A percentile compares a stretch with the other conserved stretches of the same genome.
Evolutionary conservation across 2,888 invertebrate species (phyloP).

Genomic region (Autographa gamma): DNA sequence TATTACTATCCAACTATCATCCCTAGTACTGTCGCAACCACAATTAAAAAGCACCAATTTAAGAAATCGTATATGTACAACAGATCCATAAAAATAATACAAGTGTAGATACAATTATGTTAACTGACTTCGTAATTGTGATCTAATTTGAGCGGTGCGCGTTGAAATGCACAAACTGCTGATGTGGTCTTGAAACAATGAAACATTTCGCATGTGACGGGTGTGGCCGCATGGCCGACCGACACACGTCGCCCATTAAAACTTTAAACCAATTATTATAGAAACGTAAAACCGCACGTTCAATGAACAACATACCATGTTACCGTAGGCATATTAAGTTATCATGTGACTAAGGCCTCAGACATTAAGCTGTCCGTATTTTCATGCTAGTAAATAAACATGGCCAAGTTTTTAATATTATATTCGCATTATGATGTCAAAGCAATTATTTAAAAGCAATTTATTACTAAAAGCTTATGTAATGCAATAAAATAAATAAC

Average conservation of each 20-base stretch:
- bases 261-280: slow-evolving; percentile 42
- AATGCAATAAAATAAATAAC: slow-evolving; percentile 40
- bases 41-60: slow-evolving; percentile 31
- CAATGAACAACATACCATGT: slow-evolving; percentile 36
- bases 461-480: slow-evolving; percentile 27
- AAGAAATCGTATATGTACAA: slow-evolving; percentile 38
- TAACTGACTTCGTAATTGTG: slow-evolving; percentile 46
- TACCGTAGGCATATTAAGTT: slow-evolving; percentile 35
- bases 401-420: slow-evolving; percentile 19
- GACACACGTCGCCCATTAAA: slow-evolving; percentile 35
- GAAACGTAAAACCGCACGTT: slow-evolving; percentile 44
- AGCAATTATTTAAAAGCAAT: slow-evolving; percentile 31
- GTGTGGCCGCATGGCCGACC: slow-evolving; percentile 11
- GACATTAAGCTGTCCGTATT: slow-evolving; percentile 28
- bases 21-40: slow-evolving; percentile 36
- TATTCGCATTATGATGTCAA: slow-evolving; percentile 38
- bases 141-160: slow-evolving; percentile 43
- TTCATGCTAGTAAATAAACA: slow-evolving; percentile 34
- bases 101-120: slow-evolving; percentile 36
- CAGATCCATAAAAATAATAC: slow-evolving; percentile 23
- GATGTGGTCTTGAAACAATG: slow-evolving; percentile 55
- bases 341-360: slow-evolving; percentile 30
- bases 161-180: slow-evolving; percentile 28
- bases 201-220: slow-evolving; percentile 28
- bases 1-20: slow-evolving; percentile 26